Percentiles rank a stretch among this genome's conserved stretches.
Conservation (phyloP, 2,113 vertebrate genomes). For the Polypterus bichir region DNA sequence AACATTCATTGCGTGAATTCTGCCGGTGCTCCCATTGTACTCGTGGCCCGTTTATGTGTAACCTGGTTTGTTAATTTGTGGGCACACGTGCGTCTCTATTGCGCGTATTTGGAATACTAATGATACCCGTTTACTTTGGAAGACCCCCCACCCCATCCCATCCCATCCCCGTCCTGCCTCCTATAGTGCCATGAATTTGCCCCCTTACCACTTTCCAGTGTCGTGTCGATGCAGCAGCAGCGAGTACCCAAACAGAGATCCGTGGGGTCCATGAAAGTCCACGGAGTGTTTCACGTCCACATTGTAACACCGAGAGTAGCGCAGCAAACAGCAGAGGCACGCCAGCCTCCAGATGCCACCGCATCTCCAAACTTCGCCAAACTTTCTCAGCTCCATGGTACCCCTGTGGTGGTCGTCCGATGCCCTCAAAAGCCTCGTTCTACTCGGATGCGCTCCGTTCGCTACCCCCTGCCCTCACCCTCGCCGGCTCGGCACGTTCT, state of each 20-base stretch:
- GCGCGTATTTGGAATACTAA: no score
- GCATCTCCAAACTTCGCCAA: slow-evolving; percentile 8
- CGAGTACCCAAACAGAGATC: slow-evolving; percentile 79
- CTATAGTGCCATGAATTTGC: no score
- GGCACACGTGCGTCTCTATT: no score
- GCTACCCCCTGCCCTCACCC: no score
- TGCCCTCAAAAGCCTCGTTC: no score
- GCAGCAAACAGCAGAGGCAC: slow-evolving; percentile 32
- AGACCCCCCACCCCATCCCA: background rate
- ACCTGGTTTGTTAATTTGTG: no score
- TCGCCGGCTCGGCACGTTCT: background rate
- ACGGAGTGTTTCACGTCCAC: slow-evolving; percentile 61
- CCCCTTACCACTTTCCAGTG: slow-evolving; percentile 60
- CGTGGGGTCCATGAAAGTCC: slow-evolving; percentile 46
- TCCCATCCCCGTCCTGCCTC: background rate
- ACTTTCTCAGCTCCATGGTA: slow-evolving; percentile 12
- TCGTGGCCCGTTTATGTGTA: no score
- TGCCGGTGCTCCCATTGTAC: no score
- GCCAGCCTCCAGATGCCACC: slow-evolving; percentile 18
- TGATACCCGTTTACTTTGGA: no score
- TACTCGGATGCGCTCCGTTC: no score
- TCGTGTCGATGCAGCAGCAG: slow-evolving; percentile 67
- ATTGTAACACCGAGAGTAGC: slow-evolving; percentile 51
- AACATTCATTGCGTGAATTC: no score
- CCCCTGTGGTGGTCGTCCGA: no score